phyloP scores from a whole-genome alignment of 1,140 invertebrate genomes.

The Palaemon carinicauda region DNA sequence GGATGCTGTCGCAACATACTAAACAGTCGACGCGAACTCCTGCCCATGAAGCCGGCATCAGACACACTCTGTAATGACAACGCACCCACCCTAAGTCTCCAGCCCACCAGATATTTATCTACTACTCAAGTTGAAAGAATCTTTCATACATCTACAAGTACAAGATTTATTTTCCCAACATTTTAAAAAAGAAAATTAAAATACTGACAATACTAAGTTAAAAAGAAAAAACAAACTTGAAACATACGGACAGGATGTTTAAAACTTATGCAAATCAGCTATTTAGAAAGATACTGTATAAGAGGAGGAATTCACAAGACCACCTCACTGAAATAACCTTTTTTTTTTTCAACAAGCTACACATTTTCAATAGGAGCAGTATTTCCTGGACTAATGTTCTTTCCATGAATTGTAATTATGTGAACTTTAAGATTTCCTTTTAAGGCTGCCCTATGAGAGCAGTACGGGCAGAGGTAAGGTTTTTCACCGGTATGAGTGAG shows the following conservation, averaged over 20 bases:
- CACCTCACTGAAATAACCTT: no score
- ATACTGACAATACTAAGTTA: no score
- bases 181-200: neutral
- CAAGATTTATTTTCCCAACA: neutral
- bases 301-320: no score
- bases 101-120: constrained; percentile 4
- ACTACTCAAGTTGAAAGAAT: neutral
- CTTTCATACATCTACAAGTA: neutral
- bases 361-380: neutral
- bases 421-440: constrained; percentile 59
- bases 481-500: constrained; percentile 54
- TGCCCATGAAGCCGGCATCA: constrained; percentile 30
- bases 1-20: constrained; percentile 34
- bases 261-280: no score
- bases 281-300: no score
- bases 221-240: no score
- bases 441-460: constrained; percentile 52
- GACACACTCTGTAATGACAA: constrained; percentile 51
- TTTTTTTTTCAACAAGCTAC: no score
- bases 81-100: constrained; percentile 47
- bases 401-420: constrained; percentile 55
- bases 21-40: constrained; percentile 39
- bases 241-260: no score
- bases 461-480: constrained; percentile 54
- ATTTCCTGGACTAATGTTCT: constrained; percentile 27